Base-by-base conservation (phyloP, 2,113 vertebrate genomes). In the Tupaia chinensis region DNA sequence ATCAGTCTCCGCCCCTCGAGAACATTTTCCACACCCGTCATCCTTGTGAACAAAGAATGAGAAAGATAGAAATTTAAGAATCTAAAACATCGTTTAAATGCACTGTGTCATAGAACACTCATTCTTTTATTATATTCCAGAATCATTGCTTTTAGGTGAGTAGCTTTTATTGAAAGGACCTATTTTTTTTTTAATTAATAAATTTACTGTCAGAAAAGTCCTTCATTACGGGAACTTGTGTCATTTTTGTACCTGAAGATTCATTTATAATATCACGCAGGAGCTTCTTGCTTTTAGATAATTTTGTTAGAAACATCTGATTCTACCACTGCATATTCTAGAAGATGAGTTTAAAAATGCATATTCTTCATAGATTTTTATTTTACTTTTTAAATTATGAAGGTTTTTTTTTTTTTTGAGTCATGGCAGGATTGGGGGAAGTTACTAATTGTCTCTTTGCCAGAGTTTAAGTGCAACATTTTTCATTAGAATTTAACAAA, bases 401-500 rank as follows among this genome's bases (percentile, higher is more conserved):
- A 85, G 1, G 2, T 84, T 97, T 98, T 94, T 89, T 34, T 95
- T 96, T 96, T 97, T 98, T 96, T 97, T 98, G 91, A 95, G 97
- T 97, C 91, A 72, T 91, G 92, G 87, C 54, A 86, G 91, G 77
- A 27, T n/a, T 79, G 85, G 66, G 69, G 69, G 32, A 78, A 97
- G 93, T 93, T 95, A 80, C 95, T 98, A 98, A 98, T 98, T 98
- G 98, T 99, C 97, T 93, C 97, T 97, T 97, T 98, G 98, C 98
- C 98, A 98, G 98, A 98, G 98, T 99, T 98, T 98, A 98, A 99
- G 98, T 98, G 98, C 97, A 98, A 97, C 98, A 97, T 98, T 98
- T 99, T 98, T 98, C 98, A 99, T 98, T 98, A 98, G 98, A 98
- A 98, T 98, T 98, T 98, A 99, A 98, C 98, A 99, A 99, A 99